These are phyloP conservation scores for Drosophila rufa DNA, from an alignment of 1,140 invertebrate species.

Conservation along the genomic window DNA sequence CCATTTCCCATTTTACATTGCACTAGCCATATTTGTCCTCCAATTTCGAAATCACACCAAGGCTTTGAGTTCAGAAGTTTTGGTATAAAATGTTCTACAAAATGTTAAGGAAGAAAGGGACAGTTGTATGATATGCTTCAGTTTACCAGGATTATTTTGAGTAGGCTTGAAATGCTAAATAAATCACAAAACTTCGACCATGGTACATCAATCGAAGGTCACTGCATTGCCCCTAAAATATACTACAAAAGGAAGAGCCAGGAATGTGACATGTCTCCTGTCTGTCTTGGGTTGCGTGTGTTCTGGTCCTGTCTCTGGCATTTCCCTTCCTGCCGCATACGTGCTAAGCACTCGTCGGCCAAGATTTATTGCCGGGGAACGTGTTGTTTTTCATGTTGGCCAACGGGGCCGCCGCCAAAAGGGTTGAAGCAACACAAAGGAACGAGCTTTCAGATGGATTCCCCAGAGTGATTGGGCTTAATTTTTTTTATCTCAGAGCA, in stretches of 20 bases:
- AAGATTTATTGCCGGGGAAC: conserved; percentile 69
- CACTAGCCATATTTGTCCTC: conserved; percentile 43
- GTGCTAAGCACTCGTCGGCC: conserved; percentile 60
- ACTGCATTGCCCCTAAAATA: conserved; percentile 31
- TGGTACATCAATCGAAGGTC: conserved; percentile 38
- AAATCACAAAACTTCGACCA: not conserved
- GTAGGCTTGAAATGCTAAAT: no score
- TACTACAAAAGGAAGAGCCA: conserved; percentile 14
- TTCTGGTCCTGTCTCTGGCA: conserved; percentile 15
- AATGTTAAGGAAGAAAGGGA: no score
- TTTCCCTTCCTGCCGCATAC: conserved; percentile 48
- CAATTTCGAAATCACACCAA: not conserved
- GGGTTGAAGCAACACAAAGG: conserved; percentile 33
- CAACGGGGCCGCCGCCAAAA: conserved; percentile 10
- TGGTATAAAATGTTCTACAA: not conserved
- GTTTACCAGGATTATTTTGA: not conserved
- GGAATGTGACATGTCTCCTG: conserved; percentile 44
- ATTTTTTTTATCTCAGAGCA: conserved; percentile 22
- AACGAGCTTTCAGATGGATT: conserved; percentile 35
- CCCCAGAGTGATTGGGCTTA: not conserved
- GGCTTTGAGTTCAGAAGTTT: not conserved
- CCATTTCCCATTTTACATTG: conserved; percentile 5
- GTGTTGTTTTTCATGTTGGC: conserved; percentile 65
- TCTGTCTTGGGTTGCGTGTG: conserved; percentile 29
- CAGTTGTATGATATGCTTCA: not conserved